Conservation (phyloP, 2,797 vertebrate genomes). For the Clamator glandarius region DNA sequence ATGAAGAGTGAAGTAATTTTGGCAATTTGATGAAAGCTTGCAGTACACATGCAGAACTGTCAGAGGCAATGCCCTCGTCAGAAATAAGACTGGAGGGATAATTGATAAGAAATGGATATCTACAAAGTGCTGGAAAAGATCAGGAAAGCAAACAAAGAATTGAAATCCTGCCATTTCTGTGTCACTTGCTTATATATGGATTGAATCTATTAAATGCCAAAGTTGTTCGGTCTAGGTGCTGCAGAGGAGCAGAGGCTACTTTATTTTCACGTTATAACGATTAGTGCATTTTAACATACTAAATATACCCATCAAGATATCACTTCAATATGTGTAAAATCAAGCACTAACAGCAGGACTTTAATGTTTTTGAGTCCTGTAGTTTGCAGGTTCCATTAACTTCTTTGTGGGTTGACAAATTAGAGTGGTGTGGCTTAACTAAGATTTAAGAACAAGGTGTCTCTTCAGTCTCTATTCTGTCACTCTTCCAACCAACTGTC, state of each 20-base stretch:
- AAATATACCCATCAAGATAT: not conserved
- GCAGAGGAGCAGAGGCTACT: not conserved
- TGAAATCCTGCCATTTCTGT: not conserved
- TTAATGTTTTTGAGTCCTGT: not conserved
- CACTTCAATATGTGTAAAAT: not conserved
- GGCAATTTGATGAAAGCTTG: conserved; percentile 1
- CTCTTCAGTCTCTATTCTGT: not conserved
- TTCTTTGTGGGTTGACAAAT: not conserved
- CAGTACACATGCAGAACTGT: not conserved
- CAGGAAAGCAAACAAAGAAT: not conserved
- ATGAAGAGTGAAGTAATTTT: conserved; percentile 21
- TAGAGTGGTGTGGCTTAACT: not conserved
- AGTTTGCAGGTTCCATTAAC: not conserved
- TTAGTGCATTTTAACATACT: not conserved
- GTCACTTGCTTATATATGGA: not conserved
- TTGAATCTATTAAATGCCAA: not conserved
- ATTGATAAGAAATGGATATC: conserved; percentile 17
- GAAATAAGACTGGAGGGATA: not conserved
- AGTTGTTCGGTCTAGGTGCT: not conserved
- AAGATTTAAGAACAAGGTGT: not conserved
- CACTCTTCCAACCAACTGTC: not conserved
- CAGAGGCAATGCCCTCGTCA: not conserved
- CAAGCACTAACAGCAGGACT: not conserved
- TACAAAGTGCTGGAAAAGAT: not conserved
- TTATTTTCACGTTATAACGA: not conserved